phyloP scores from a whole-genome alignment of 1,140 invertebrate genomes.

The Planococcus citri region DNA sequence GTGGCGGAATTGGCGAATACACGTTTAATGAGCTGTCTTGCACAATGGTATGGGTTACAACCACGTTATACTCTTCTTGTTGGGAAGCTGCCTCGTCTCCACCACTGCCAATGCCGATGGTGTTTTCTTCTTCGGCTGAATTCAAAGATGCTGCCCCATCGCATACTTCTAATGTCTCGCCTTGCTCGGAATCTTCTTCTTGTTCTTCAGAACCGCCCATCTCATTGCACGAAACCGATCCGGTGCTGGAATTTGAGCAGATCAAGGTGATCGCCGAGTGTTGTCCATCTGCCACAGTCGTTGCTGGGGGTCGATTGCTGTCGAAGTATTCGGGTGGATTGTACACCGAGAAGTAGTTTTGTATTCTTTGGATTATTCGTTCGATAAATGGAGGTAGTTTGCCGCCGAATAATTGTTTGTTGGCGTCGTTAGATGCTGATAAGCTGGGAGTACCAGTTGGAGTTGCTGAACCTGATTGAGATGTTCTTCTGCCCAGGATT shows the following conservation, averaged over 20 bases:
- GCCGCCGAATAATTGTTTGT: slow-evolving; percentile 22
- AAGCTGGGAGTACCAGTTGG: background rate
- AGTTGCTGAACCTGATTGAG: background rate
- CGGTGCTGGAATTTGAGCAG: background rate
- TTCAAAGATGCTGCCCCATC: background rate
- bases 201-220: too few species aligned
- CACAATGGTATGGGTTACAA: background rate
- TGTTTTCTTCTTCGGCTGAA: background rate
- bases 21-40: background rate
- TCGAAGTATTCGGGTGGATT: slow-evolving; percentile 28
- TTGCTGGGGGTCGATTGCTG: background rate
- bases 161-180: too few species aligned
- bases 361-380: slow-evolving; percentile 29
- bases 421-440: background rate
- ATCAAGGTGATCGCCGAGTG: background rate
- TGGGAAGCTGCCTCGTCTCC: background rate
- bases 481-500: background rate
- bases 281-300: background rate
- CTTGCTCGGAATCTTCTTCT: too few species aligned
- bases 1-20: background rate
- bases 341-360: slow-evolving; percentile 31
- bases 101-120: too few species aligned
- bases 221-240: background rate
- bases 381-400: slow-evolving; percentile 29
- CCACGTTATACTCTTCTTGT: background rate